phyloP scores from a whole-genome alignment of 30 jellyfish, hydroid and myxozoan species.

The Aurelia coerulea region DNA sequence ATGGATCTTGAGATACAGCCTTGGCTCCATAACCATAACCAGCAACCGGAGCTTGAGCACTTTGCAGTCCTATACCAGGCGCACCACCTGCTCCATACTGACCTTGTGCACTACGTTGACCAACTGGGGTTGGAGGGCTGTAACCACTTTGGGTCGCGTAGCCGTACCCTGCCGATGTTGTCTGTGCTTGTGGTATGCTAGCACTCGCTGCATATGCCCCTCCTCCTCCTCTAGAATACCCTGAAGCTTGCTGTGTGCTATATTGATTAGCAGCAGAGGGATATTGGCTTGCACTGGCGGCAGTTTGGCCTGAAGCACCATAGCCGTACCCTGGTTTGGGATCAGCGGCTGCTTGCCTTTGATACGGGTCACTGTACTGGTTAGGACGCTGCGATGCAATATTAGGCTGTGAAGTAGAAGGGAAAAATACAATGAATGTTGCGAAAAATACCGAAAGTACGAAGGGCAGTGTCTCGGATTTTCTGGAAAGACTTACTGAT shows the following conservation, averaged over 20 bases:
- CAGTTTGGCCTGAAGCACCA: neutral
- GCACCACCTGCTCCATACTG: constrained; percentile 20
- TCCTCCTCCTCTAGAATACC: neutral
- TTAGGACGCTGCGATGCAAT: neutral
- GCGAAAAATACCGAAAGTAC: too few relatives aligned
- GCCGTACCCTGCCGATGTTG: neutral
- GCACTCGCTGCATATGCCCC: neutral
- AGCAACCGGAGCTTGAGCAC: neutral
- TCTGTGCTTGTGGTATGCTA: neutral
- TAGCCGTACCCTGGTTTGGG: neutral
- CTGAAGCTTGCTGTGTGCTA: constrained; percentile 5
- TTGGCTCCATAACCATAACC: constrained; percentile 9
- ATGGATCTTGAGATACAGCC: constrained; percentile 4
- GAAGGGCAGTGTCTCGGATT: too few relatives aligned
- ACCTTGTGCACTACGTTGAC: neutral
- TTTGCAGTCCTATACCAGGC: neutral
- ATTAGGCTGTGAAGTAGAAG: neutral
- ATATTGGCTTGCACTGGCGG: neutral
- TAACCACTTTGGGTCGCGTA: neutral
- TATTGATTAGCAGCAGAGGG: neutral
- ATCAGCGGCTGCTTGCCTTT: constrained; percentile 2
- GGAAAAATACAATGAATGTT: neutral
- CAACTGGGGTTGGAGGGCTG: constrained; percentile 4
- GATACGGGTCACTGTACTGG: constrained; percentile 26
- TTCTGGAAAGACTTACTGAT: too few relatives aligned